Evolutionary conservation across 2,888 invertebrate genomes (phyloP), one percentile per base, ranked within the genome.

Genomic region (Ligdia adustata): DNA sequence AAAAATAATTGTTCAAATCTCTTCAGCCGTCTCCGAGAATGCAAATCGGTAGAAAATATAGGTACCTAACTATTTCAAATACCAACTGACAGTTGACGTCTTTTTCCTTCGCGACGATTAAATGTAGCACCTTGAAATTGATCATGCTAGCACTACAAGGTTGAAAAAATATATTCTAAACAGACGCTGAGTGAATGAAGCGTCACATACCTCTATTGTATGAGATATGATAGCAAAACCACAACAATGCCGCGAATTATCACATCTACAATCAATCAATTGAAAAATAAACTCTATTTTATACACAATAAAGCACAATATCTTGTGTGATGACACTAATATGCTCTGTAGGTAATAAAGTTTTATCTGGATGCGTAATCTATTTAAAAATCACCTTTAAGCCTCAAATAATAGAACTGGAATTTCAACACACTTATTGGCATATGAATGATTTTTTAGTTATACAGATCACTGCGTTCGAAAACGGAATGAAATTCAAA

Each of bases 161-260:
- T 18, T 9, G 6, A 9, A 45, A 20, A 27, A n/a, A 37, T 13
- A 3, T 2, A 9, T n/a, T 2, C 9, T 2, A 26, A 5, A 1
- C 1, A 1, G n/a, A 32, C 9, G 11, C n/a, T n/a, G n/a, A 9
- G 9, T 2, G 3, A 29, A 28, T 20, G 5, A 37, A 37, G 18
- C 40, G 13, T 33, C 6, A 39, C 40, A 18, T 20, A 52, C 48
- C 48, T 44, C 32, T 32, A 18, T n/a, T n/a, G n/a, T n/a, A n/a
- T n/a, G n/a, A 31, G 38, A 47, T 55, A 35, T 47, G 52, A 55
- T 49, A 46, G 24, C 11, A 13, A n/a, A 18, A 44, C 52, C 49
- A 41, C 55, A 51, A 50, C 37, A 52, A 15, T 26, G 33, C 29
- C 20, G 34, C 11, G 5, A 41, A 29, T 2, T 22, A 6, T 2